Base-by-base conservation (phyloP, 2,888 invertebrate species). In the Dione vanillae region DNA sequence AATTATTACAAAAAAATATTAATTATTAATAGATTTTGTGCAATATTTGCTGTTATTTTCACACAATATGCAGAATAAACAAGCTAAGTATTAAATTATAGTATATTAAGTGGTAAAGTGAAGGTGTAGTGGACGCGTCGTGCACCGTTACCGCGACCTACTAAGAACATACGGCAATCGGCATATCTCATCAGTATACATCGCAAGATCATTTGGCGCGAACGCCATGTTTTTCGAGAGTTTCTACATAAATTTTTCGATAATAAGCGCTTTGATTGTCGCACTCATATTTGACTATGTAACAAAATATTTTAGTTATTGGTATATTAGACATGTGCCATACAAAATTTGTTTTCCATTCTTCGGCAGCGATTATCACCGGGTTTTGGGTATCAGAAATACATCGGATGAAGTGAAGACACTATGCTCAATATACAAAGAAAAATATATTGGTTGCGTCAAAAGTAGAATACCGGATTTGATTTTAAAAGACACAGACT, bases 161-260 rank as follows among this genome's bases (percentile, higher is more conserved):
- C 84, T 84, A 81, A 75, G 76, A 76, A 59, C 79, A 78, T 79
- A 75, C 49, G 20, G 49, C 79, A 78, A 79, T 75, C 49, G 20
- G 49, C 56, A 37, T 56, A 37, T 16, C 43, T 74, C 67, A 78
- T 76, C 87, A 91, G 92, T 92, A 76, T 78, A 79, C 78, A 79
- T 79, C 80, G 76, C 79, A 81, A 77, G 81, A 81, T 78, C 82
- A 83, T 74, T 77, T 81, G 78, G 86, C 69, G 78, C 84, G 86
- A 85, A 90, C 92, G 85, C 75, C 70, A 93, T 93, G 93, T 89
- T 92, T 78, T 93, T 93, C 80, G 93, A 93, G 87, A 93, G 91
- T 84, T 86, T 90, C 69, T 79, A 90, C 27, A 79, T 93, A 65
- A 93, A 92, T 75, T 75, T 89, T 52, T 74, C 80, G 45, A 80